phyloP scores from a whole-genome alignment of 2,113 vertebrate species.

The Pedionomus torquatus region DNA sequence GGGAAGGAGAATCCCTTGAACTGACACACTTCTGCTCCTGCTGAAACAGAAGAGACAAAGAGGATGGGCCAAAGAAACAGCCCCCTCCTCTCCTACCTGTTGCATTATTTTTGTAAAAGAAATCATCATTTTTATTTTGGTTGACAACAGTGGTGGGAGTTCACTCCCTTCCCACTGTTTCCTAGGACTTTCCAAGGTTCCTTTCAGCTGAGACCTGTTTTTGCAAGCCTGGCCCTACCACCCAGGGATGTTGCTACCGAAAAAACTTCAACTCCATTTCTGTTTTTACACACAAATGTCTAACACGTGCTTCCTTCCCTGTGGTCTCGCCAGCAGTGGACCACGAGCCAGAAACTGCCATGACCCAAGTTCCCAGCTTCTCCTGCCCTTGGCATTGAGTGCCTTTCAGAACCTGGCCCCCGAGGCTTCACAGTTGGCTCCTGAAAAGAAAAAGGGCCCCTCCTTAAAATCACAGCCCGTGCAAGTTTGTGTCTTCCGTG shows the following conservation, averaged over 20 bases:
- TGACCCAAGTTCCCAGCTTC: not conserved
- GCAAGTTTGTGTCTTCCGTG: constrained; percentile 44
- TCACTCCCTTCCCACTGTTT: not conserved
- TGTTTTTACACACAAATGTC: not conserved
- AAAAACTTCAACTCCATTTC: not conserved
- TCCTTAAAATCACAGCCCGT: constrained; percentile 53
- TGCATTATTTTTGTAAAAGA: not conserved
- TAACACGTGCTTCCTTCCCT: not conserved
- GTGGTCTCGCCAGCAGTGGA: not conserved
- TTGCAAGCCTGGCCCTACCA: not conserved
- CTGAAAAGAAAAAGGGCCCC: constrained; percentile 9
- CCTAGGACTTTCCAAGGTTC: not conserved
- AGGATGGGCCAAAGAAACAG: not conserved
- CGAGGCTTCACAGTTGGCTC: constrained; percentile 53
- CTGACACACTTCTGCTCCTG: not conserved
- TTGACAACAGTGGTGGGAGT: not conserved
- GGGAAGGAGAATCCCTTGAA: not conserved
- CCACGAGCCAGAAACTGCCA: not conserved
- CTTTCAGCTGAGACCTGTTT: not conserved
- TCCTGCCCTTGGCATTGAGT: constrained; percentile 37
- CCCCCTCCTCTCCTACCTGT: not conserved
- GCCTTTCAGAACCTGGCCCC: constrained; percentile 40
- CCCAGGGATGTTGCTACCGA: not conserved
- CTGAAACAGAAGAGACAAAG: not conserved
- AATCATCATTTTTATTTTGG: not conserved